Evolutionary conservation across 2,888 invertebrate genomes (phyloP).

Genomic region (Ellobium chinense): DNA sequence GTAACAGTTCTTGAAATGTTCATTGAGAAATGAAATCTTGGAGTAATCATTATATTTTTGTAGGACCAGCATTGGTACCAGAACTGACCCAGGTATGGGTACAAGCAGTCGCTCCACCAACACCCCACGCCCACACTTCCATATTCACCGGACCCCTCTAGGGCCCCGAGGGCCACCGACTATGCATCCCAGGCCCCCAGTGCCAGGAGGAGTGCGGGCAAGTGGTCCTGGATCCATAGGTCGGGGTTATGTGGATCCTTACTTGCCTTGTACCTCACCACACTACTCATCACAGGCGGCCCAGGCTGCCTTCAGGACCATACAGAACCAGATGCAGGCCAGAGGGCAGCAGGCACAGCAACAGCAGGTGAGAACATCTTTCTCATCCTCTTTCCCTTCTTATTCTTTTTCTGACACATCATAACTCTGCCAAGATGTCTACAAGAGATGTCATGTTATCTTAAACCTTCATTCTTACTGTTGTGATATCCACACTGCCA

Average conservation of each 20-base stretch:
- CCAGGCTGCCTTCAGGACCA: not conserved
- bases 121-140: slow-evolving; percentile 14
- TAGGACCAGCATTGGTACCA: not conserved
- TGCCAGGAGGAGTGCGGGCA: not conserved
- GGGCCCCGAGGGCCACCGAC: not conserved
- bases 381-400: no score
- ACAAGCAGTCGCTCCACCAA: not conserved
- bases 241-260: slow-evolving; percentile 55
- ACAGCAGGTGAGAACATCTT: slow-evolving; percentile 8
- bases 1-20: no score
- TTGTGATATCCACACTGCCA: no score
- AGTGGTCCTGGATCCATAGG: not conserved
- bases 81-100: slow-evolving; percentile 3
- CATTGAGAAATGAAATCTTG: no score
- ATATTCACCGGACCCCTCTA: slow-evolving; percentile 9
- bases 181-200: not conserved
- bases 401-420: no score
- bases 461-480: no score
- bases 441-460: no score
- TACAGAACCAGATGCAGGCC: not conserved
- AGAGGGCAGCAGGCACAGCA: slow-evolving; percentile 2
- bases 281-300: slow-evolving; percentile 62
- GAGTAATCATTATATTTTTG: no score
- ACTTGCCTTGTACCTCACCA: slow-evolving; percentile 62
- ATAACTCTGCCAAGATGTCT: no score